These are phyloP conservation scores for Odocoileus hemionus DNA, from an alignment of 2,113 vertebrate species.

Conservation along the genomic window DNA sequence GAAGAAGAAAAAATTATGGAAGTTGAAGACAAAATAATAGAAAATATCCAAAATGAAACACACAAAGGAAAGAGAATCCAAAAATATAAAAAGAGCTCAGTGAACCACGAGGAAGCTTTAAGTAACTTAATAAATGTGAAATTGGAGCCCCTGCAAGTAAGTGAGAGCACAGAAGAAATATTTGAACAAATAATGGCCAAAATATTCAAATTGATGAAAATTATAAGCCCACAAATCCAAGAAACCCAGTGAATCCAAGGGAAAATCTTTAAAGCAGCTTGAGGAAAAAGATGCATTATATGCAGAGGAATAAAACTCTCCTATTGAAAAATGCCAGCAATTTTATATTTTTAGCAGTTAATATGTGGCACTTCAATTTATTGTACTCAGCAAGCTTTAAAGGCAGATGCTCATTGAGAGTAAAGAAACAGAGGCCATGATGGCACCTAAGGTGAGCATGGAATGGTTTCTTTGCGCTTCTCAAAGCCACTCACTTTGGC, in stretches of 20 bases:
- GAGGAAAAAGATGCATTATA: background rate
- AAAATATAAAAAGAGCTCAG: background rate
- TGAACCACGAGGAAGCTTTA: background rate
- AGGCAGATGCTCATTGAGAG: background rate
- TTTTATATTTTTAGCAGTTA: background rate
- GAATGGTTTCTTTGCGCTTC: background rate
- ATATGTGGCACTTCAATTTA: background rate
- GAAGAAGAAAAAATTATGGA: background rate
- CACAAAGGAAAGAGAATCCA: background rate
- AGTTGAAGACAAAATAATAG: background rate
- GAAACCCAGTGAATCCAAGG: background rate
- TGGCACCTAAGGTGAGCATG: background rate
- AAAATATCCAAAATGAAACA: background rate
- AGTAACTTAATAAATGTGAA: background rate
- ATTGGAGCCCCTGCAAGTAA: background rate
- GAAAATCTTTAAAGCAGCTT: background rate
- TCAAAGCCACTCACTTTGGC: background rate
- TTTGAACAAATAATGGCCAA: background rate
- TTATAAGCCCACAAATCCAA: background rate
- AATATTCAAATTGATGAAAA: background rate
- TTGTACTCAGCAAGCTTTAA: background rate
- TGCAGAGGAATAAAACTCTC: background rate
- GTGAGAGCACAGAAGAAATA: background rate
- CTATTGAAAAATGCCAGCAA: background rate
- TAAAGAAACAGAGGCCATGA: background rate